phyloP scores from a whole-genome alignment of 2,888 invertebrate genomes.

The Drosophila mayaguana region DNA sequence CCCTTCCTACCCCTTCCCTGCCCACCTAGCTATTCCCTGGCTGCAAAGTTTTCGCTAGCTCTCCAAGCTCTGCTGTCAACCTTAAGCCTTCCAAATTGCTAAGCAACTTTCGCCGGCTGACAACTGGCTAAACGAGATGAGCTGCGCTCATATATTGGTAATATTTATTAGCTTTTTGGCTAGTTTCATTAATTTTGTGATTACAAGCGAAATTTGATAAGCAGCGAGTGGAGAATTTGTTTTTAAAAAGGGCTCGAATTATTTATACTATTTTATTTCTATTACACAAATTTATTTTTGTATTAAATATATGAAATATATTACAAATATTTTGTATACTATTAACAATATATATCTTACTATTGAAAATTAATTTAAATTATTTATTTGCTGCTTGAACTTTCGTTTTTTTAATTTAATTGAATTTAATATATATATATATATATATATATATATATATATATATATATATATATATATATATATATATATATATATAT shows the following conservation, averaged over 20 bases:
- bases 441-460: too few relatives aligned
- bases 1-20: background rate
- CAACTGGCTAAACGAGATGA: conserved; percentile 1
- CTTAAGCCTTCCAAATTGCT: conserved; percentile 46
- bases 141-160: conserved; percentile 25
- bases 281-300: background rate
- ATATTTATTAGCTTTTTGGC: conserved; percentile 19
- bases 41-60: conserved; percentile 13
- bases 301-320: background rate
- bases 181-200: conserved; percentile 25
- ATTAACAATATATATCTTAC: too few relatives aligned
- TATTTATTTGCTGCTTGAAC: too few relatives aligned
- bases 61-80: conserved; percentile 39
- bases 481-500: too few relatives aligned
- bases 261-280: too few relatives aligned
- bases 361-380: too few relatives aligned
- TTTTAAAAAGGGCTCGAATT: background rate
- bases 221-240: background rate
- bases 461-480: too few relatives aligned
- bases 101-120: conserved; percentile 30
- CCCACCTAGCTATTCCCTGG: background rate
- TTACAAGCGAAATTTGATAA: conserved; percentile 13
- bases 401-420: too few relatives aligned
- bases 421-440: too few relatives aligned
- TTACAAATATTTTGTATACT: too few relatives aligned